Base-by-base conservation (phyloP, 2,113 vertebrate genomes). In the Sorex fumeus region DNA sequence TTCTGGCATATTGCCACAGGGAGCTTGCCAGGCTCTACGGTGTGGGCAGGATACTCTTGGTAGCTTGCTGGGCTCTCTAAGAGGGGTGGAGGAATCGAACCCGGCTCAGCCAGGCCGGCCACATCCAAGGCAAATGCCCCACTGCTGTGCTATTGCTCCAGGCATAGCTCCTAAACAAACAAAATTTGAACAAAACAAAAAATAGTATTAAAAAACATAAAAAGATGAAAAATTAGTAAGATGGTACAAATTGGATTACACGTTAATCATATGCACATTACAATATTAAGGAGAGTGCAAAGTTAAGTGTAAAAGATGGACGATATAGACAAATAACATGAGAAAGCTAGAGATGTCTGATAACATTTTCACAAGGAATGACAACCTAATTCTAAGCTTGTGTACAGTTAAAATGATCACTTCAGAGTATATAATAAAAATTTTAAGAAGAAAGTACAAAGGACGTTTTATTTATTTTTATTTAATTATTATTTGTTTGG, bases 361-460 rank as follows among this genome's bases (percentile, higher is more conserved):
- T 30, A 60, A 67, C 11, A 75, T 83, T 93, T 86, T 60, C 50
- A 50, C 64, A 67, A 86, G 89, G 32, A 30, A 79, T 80, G 8
- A 62, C 23, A 80, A 47, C 10, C 4, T 75, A 75, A 94, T 83
- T 82, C 30, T 25, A 87, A 75, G 21, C 25, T 27, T 88, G 4
- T 62, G 69, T 74, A 2, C 18, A 70, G 8, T 57, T 92, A 32
- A 91, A 80, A 60, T 43, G 34, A 86, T 57, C 64, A 72, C 23
- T 92, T 82, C 70, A 94, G 84, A 94, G 87, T 60, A 89, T 4
- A 71, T 34, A 71, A 60, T 45, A 32, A 50, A 78, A 27, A 87
- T 21, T 18, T 7, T 23, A 60, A 50, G 64, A 77, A 40, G 3
- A 75, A 84, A 43, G 16, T 18, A 69, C 15, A 82, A 75, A 27